These are phyloP conservation scores for Leucophenga maculata DNA, from an alignment of 2,888 invertebrate species.

Conservation along the genomic window DNA sequence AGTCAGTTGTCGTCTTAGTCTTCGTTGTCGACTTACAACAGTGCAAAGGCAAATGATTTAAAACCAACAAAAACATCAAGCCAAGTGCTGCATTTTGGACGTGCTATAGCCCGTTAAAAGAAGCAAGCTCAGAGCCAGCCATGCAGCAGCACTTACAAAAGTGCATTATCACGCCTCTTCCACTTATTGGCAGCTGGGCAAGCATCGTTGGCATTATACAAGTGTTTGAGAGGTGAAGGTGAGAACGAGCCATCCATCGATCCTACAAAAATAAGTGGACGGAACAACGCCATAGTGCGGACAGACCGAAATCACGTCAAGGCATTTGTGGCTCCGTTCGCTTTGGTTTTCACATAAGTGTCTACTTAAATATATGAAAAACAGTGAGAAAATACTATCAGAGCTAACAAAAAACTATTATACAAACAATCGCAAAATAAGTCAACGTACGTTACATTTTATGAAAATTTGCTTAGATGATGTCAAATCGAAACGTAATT, in stretches of 20 bases:
- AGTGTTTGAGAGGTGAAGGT: slow-evolving; percentile 53
- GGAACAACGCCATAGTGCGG: slow-evolving; percentile 23
- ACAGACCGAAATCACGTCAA: slow-evolving; percentile 48
- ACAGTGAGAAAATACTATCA: background rate
- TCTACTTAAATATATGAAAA: slow-evolving; percentile 53
- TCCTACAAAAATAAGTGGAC: slow-evolving; percentile 18
- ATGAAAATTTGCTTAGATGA: too few relatives aligned
- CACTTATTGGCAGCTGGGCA: slow-evolving; percentile 28
- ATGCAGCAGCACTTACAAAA: slow-evolving; percentile 59
- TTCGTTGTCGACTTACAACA: slow-evolving; percentile 33
- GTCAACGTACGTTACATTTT: too few relatives aligned
- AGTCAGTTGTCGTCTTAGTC: slow-evolving; percentile 17
- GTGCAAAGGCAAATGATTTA: slow-evolving; percentile 62
- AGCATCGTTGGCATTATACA: slow-evolving; percentile 54
- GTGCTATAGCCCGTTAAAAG: slow-evolving; percentile 30
- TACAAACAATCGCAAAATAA: too few relatives aligned
- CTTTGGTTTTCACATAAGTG: slow-evolving; percentile 64
- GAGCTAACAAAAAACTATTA: too few relatives aligned
- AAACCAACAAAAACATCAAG: slow-evolving; percentile 65
- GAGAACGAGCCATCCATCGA: slow-evolving; percentile 51
- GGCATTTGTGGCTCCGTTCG: slow-evolving; percentile 27
- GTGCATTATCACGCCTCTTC: slow-evolving; percentile 64
- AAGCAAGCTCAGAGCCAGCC: slow-evolving; percentile 44
- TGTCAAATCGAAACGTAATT: too few relatives aligned
- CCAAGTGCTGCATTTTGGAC: slow-evolving; percentile 64